phyloP scores from a whole-genome alignment of 2,113 vertebrate genomes.

The Melanostigma gelatinosum region DNA sequence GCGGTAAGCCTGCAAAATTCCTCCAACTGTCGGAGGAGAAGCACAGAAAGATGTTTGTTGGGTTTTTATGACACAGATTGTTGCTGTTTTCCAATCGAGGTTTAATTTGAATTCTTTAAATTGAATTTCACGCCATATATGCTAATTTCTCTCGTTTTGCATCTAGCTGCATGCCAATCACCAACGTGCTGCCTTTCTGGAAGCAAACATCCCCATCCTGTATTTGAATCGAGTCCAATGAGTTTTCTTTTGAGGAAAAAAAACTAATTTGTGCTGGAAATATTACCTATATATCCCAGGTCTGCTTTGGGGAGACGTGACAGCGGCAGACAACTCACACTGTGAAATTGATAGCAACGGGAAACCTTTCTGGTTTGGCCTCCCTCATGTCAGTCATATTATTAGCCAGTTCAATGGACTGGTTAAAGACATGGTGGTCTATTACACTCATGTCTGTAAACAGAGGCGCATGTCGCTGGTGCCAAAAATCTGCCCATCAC shows the following conservation, averaged over 20 bases:
- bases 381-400: constrained; percentile 75
- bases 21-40: neutral
- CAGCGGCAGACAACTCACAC: constrained; percentile 34
- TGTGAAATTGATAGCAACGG: constrained; percentile 56
- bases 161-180: neutral
- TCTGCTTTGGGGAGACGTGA: constrained; percentile 28
- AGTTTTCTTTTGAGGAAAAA: neutral
- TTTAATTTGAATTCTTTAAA: constrained; percentile 32
- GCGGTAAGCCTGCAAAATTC: constrained; percentile 24
- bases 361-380: constrained; percentile 58
- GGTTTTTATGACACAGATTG: constrained; percentile 5
- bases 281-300: constrained; percentile 24
- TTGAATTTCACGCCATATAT: neutral
- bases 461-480: constrained; percentile 56
- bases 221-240: constrained; percentile 32
- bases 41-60: neutral
- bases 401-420: constrained; percentile 80
- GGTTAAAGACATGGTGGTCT: constrained; percentile 78
- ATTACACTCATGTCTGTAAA: constrained; percentile 79
- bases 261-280: constrained; percentile 35
- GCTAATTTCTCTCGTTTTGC: neutral
- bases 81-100: constrained; percentile 6
- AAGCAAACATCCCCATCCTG: constrained; percentile 3
- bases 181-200: neutral
- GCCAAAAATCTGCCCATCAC: constrained; percentile 71